These are phyloP conservation scores for Mormyrops attenuatus DNA, from an alignment of 2,797 vertebrate genomes.

Conservation along the genomic window DNA sequence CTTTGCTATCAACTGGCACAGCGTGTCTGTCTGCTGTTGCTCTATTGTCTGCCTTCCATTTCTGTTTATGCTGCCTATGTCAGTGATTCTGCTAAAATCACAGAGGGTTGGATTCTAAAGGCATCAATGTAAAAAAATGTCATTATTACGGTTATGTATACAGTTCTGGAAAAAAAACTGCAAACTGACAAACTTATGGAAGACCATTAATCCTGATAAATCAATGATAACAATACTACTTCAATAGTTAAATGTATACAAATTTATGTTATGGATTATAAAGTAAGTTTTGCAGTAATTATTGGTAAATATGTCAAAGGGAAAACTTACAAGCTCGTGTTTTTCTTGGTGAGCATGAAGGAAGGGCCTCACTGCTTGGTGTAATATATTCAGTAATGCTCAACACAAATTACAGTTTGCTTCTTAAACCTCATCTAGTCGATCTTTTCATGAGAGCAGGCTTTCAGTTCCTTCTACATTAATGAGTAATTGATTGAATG, in stretches of 20 bases:
- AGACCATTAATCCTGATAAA: not conserved
- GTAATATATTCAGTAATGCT: not conserved
- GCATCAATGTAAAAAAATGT: not conserved
- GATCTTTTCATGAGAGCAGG: not conserved
- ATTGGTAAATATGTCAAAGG: not conserved
- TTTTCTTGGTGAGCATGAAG: not conserved
- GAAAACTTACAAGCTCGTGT: not conserved
- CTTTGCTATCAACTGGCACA: constrained; percentile 27
- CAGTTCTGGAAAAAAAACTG: not conserved
- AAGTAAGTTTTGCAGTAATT: not conserved
- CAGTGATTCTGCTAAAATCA: not conserved
- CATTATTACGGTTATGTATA: not conserved
- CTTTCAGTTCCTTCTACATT: not conserved
- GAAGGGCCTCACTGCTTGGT: not conserved
- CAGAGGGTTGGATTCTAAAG: not conserved
- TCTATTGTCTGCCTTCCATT: constrained; percentile 20
- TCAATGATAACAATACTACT: not conserved
- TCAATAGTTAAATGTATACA: not conserved
- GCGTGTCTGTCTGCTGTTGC: constrained; percentile 1
- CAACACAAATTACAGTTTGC: not conserved
- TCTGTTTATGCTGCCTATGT: not conserved
- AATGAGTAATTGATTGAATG: not conserved
- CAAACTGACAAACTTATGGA: not conserved
- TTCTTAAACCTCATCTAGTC: not conserved
- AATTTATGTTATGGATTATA: not conserved